Conservation (phyloP, 2,888 invertebrate species). For the Hymenopus coronatus region DNA sequence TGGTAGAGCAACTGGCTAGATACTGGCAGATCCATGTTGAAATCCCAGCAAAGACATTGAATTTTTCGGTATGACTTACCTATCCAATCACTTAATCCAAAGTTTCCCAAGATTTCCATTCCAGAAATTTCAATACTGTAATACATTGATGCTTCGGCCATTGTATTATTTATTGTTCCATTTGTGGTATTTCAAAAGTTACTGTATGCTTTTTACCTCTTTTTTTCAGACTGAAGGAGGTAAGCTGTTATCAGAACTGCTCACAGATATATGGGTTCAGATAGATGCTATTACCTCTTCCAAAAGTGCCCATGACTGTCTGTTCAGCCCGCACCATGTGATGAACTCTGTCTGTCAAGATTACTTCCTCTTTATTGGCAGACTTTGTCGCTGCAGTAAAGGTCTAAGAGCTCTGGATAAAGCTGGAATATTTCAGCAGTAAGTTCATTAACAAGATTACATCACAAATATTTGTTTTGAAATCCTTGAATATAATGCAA, state of each 20-base stretch:
- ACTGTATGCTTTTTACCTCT: background rate
- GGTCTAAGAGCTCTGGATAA: conserved; percentile 63
- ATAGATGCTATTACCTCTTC: conserved; percentile 69
- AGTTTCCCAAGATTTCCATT: too few relatives aligned
- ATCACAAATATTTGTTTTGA: too few relatives aligned
- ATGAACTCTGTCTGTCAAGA: conserved; percentile 87
- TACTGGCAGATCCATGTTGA: too few relatives aligned
- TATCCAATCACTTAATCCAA: too few relatives aligned
- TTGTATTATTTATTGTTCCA: background rate
- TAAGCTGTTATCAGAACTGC: conserved; percentile 71
- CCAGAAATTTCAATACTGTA: too few relatives aligned
- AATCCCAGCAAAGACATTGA: too few relatives aligned
- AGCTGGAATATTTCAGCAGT: conserved; percentile 73
- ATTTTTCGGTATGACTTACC: too few relatives aligned
- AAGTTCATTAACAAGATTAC: conserved; percentile 41
- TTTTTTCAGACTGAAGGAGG: conserved; percentile 60
- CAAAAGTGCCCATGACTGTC: conserved; percentile 77
- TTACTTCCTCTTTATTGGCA: conserved; percentile 91
- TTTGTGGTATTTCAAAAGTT: background rate
- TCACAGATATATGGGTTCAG: conserved; percentile 75
- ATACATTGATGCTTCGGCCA: too few relatives aligned
- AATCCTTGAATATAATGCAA: too few relatives aligned
- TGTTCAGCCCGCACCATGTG: conserved; percentile 86
- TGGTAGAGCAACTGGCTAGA: too few relatives aligned
- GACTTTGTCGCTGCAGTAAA: conserved; percentile 52